Conservation (phyloP, 2,888 invertebrate species). For the Mantis religiosa region DNA sequence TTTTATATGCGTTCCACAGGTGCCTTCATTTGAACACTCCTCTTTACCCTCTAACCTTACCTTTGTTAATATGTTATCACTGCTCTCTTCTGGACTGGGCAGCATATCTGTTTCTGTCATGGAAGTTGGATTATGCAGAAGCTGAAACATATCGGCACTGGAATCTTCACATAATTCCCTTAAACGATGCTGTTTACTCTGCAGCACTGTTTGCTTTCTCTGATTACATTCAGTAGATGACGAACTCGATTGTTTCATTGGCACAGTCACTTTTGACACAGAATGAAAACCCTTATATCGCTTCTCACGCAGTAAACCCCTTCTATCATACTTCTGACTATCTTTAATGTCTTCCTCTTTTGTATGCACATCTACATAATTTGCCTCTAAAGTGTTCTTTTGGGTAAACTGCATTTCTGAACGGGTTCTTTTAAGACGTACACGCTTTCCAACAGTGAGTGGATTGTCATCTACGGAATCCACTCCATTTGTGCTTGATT, state of each 20-base stretch:
- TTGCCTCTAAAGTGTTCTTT: constrained; percentile 47
- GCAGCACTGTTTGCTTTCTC: background rate
- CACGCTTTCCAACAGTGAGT: background rate
- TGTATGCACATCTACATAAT: constrained; percentile 32
- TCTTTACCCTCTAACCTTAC: background rate
- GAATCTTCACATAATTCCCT: background rate
- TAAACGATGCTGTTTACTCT: background rate
- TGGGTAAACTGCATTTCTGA: constrained; percentile 43
- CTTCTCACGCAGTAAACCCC: background rate
- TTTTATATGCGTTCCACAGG: constrained; percentile 13
- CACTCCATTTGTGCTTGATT: constrained; percentile 17
- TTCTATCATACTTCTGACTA: background rate
- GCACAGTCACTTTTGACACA: background rate
- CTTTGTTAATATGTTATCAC: background rate
- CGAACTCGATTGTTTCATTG: background rate
- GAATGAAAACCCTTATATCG: background rate
- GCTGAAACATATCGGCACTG: background rate
- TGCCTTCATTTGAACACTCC: constrained; percentile 10
- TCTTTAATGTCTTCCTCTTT: constrained; percentile 36
- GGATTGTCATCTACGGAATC: background rate
- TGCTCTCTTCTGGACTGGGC: background rate
- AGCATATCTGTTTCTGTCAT: background rate
- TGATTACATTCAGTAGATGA: background rate
- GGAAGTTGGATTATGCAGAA: background rate
- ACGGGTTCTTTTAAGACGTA: constrained; percentile 26